phyloP scores from a whole-genome alignment of 2,888 invertebrate species.

The Autographa pulchrina region DNA sequence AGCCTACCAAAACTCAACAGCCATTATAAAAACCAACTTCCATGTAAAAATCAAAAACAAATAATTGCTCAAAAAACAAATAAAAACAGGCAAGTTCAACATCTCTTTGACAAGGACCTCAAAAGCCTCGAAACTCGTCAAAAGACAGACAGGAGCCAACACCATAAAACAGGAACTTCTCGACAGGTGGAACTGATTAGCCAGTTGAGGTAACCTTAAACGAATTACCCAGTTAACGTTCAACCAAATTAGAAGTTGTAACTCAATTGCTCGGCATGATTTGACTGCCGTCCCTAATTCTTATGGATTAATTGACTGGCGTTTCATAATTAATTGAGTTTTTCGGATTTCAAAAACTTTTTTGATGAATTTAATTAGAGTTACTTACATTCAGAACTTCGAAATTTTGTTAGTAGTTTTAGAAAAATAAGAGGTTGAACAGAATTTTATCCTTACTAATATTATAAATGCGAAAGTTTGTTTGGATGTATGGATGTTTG shows the following conservation, averaged over 20 bases:
- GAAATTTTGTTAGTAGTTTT: no score
- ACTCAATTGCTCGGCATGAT: conserved; percentile 2
- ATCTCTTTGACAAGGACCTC: conserved; percentile 2
- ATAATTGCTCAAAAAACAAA: not conserved
- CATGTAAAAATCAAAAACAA: not conserved
- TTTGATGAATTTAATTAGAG: not conserved
- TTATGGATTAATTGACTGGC: not conserved
- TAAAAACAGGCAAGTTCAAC: not conserved
- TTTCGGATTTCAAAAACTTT: not conserved
- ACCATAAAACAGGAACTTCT: conserved; percentile 7
- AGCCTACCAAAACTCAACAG: no score
- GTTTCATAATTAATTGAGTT: conserved; percentile 3
- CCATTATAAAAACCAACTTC: not conserved
- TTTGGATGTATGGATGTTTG: no score
- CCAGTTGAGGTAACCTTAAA: conserved; percentile 4
- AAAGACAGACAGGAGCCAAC: conserved; percentile 8
- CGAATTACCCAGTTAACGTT: not conserved
- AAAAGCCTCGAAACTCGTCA: not conserved
- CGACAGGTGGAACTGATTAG: conserved; percentile 2
- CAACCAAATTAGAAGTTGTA: conserved; percentile 2
- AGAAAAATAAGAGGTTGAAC: no score
- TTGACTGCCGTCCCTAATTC: not conserved
- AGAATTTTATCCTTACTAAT: no score
- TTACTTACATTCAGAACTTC: not conserved
- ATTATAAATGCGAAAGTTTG: no score